Base-by-base conservation (phyloP, 1,140 invertebrate species). In the Gryllus bimaculatus region DNA sequence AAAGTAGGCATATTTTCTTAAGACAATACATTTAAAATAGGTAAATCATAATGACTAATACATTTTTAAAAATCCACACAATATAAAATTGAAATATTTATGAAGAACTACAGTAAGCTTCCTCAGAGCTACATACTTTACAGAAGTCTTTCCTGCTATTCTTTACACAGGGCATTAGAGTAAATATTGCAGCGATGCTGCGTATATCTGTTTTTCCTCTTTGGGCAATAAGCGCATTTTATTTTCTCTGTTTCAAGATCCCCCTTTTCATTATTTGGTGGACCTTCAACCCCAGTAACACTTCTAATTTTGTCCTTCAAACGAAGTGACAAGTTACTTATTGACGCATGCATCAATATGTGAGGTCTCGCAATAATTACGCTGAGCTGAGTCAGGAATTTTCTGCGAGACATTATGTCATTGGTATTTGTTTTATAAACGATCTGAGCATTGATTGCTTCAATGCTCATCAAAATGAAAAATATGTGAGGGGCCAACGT, bases 401-500 rank as follows among this genome's bases (percentile, higher is more conserved):
- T 21, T n/a, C 76, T 77, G 21, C 21, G 47, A 48, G 48, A n/a
- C 12, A 48, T 13, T 8, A 48, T 18, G 47, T 77, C 26, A 12
- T 48, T 48, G 8, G 20, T 77, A 8, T 77, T 77, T 8, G 39
- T 48, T 47, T 77, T 39, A 47, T 39, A 81, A 49, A 74, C 77
- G 47, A 79, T n/a, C 77, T 48, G 78, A 48, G 81, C 54, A 83
- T 86, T 86, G 74, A 85, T 84, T 66, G 80, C 83, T 81, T 82
- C 81, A 49, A 84, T 76, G 80, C 85, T 83, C 78, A 85, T 77
- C 47, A 85, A 47, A 77, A 48, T 75, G 81, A 82, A 85, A 79
- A 84, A 83, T 48, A 85, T 81, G 82, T 81, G 80, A 83, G 81
- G 12, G 83, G 82, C 84, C 83, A 85, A 26, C 82, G 66, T 21